A percentile compares a stretch with the other conserved stretches of the same genome.
These are phyloP conservation scores for Zaprionus africanus DNA, from an alignment of 1,140 invertebrate species.

Conservation along the genomic window DNA sequence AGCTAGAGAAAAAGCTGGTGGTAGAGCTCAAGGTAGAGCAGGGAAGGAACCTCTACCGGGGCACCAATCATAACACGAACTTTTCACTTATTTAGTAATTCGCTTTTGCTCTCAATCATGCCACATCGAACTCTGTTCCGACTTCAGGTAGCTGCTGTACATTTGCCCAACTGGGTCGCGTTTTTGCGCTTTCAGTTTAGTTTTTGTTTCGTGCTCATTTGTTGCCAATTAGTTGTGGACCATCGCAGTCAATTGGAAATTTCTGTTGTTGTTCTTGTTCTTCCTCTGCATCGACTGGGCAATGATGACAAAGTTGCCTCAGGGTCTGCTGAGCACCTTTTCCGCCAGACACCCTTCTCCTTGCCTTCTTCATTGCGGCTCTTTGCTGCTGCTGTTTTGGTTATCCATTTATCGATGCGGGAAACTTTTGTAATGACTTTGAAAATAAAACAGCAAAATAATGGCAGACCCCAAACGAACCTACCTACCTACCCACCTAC, in stretches of 20 bases:
- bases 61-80: background rate
- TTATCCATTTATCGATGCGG: slow-evolving; percentile 81
- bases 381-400: slow-evolving; percentile 69
- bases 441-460: slow-evolving; percentile 75
- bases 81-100: background rate
- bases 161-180: background rate
- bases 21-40: no score
- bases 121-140: background rate
- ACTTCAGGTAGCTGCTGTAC: background rate
- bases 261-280: slow-evolving; percentile 38
- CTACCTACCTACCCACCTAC: background rate
- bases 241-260: slow-evolving; percentile 81
- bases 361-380: slow-evolving; percentile 1
- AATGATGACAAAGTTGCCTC: slow-evolving; percentile 41
- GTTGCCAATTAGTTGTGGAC: slow-evolving; percentile 80
- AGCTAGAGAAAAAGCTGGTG: background rate
- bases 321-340: slow-evolving; percentile 21
- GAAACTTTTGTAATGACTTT: slow-evolving; percentile 82
- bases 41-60: background rate
- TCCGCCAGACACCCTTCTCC: background rate
- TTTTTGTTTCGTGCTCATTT: slow-evolving; percentile 71
- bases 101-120: background rate
- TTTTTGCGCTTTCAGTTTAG: slow-evolving; percentile 25
- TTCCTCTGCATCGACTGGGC: slow-evolving; percentile 27
- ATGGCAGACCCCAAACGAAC: slow-evolving; percentile 18